phyloP scores from a whole-genome alignment of 2,113 vertebrate species.

The Cyanistes caeruleus region DNA sequence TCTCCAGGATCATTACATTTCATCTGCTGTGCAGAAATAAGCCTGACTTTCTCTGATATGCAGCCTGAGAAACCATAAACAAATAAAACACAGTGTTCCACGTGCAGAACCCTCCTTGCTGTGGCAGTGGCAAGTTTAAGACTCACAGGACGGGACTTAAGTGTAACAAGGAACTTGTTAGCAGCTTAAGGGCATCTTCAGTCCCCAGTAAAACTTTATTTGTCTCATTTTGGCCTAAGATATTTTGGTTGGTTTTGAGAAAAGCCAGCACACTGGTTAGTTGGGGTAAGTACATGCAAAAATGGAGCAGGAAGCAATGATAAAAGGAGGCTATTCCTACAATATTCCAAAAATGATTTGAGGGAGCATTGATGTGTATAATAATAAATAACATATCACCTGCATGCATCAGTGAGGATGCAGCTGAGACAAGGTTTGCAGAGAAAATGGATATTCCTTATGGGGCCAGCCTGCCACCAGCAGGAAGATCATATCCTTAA shows the following conservation, averaged over 20 bases:
- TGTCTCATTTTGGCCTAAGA: background rate
- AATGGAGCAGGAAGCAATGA: background rate
- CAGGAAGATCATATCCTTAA: background rate
- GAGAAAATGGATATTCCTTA: background rate
- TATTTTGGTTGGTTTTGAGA: background rate
- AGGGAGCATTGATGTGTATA: background rate
- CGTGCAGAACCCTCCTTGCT: background rate
- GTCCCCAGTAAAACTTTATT: background rate
- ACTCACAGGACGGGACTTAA: background rate
- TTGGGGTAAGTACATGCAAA: background rate
- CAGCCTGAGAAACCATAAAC: background rate
- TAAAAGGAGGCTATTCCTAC: background rate
- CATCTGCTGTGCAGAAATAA: slow-evolving; percentile 39
- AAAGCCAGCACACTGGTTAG: background rate
- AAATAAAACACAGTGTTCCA: background rate
- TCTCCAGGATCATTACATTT: slow-evolving; percentile 44
- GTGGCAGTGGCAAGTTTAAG: background rate
- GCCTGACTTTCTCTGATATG: slow-evolving; percentile 45
- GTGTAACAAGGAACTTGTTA: background rate
- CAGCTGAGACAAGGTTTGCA: background rate
- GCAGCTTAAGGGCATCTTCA: background rate
- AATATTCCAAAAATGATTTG: background rate
- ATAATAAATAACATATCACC: background rate
- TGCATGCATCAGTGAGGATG: background rate
- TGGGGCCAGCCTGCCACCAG: background rate